These are phyloP conservation scores for Limenitis camilla DNA, from an alignment of 2,888 invertebrate species.

Conservation along the genomic window DNA sequence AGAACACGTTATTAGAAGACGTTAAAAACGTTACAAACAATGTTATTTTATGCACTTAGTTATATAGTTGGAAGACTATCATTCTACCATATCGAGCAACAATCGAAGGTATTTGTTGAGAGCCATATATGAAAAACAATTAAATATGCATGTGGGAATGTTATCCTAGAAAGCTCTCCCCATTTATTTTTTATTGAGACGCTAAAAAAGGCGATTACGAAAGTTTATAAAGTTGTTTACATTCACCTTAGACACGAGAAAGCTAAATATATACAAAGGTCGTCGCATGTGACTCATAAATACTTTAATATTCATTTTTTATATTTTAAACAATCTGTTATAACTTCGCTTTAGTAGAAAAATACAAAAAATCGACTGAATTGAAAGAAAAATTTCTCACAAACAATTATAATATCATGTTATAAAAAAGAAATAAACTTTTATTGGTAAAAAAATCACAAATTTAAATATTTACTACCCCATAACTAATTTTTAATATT, in stretches of 20 bases:
- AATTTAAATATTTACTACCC: no score
- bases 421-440: no score
- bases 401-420: no score
- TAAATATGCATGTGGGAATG: constrained; percentile 21
- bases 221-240: constrained; percentile 2
- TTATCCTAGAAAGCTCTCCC: constrained; percentile 17
- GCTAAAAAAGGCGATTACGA: constrained; percentile 1
- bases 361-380: no score
- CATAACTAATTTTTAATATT: no score
- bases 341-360: no score
- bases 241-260: background rate
- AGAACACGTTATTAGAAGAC: no score
- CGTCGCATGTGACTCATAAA: background rate
- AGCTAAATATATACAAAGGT: background rate
- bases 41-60: no score
- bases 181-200: constrained; percentile 1
- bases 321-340: no score
- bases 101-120: constrained; percentile 10
- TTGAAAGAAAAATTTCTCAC: no score
- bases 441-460: no score
- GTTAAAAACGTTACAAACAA: no score
- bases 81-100: constrained; percentile 10
- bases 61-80: background rate
- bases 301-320: background rate
- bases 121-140: constrained; percentile 21